A percentile compares a stretch with the other conserved stretches of the same genome.
phyloP scores from a whole-genome alignment of 2,888 invertebrate species.

The Drosophila mayaguana region DNA sequence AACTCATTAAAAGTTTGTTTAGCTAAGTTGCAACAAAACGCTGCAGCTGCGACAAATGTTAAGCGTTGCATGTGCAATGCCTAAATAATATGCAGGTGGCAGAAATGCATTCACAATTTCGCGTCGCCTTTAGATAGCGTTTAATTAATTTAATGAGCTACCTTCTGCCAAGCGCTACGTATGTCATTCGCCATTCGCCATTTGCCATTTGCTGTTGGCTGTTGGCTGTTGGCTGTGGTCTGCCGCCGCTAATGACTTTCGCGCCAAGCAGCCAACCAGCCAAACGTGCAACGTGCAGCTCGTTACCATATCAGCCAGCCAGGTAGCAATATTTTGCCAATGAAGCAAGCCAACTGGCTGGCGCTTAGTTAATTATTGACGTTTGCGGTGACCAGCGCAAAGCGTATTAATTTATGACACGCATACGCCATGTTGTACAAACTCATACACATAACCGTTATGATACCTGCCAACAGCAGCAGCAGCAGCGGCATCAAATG shows the following conservation, averaged over 20 bases:
- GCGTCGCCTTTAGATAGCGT: slow-evolving; percentile 28
- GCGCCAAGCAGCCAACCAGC: slow-evolving; percentile 9
- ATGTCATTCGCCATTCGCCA: too few species aligned
- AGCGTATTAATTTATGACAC: slow-evolving; percentile 68
- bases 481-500: background rate
- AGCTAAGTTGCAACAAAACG: slow-evolving; percentile 64
- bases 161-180: slow-evolving; percentile 35
- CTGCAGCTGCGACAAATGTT: slow-evolving; percentile 48
- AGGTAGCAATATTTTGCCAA: slow-evolving; percentile 17
- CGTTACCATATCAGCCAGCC: slow-evolving; percentile 51
- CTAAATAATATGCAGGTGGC: slow-evolving; percentile 60
- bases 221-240: slow-evolving; percentile 6
- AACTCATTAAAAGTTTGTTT: slow-evolving; percentile 75
- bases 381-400: slow-evolving; percentile 45
- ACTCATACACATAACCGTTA: slow-evolving; percentile 31
- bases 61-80: slow-evolving; percentile 49
- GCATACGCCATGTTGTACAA: slow-evolving; percentile 40
- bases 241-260: slow-evolving; percentile 51
- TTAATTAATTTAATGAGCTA: slow-evolving; percentile 79
- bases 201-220: too few species aligned
- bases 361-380: slow-evolving; percentile 71
- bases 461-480: slow-evolving; percentile 45
- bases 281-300: slow-evolving; percentile 38
- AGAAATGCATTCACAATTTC: slow-evolving; percentile 27
- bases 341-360: slow-evolving; percentile 26